Percentiles rank a stretch among this genome's conserved stretches.
These are phyloP conservation scores for Epinotia nisella DNA, from an alignment of 2,888 invertebrate genomes.

Conservation along the genomic window DNA sequence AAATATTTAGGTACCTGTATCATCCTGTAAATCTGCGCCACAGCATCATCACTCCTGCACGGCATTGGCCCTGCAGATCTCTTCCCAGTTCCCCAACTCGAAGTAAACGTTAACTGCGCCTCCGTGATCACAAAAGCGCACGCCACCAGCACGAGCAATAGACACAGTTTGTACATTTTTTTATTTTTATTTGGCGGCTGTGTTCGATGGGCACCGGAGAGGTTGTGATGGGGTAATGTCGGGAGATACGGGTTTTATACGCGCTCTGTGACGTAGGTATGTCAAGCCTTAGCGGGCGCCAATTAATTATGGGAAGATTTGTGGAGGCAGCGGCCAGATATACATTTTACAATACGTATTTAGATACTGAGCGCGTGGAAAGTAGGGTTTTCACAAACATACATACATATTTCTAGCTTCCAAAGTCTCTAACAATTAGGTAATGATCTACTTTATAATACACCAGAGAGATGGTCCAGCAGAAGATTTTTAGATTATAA, in stretches of 20 bases:
- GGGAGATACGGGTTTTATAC: slow-evolving; percentile 27
- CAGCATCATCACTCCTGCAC: slow-evolving; percentile 70
- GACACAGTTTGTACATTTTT: slow-evolving; percentile 62
- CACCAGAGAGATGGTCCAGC: too few species aligned
- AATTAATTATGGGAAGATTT: slow-evolving; percentile 24
- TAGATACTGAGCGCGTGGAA: not conserved
- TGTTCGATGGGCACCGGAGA: not conserved
- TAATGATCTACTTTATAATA: too few species aligned
- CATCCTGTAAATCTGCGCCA: slow-evolving; percentile 69
- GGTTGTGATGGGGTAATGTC: slow-evolving; percentile 7
- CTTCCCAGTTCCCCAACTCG: slow-evolving; percentile 81
- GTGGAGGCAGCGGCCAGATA: not conserved
- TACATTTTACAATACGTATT: not conserved
- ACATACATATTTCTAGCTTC: too few species aligned
- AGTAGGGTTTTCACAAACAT: not conserved
- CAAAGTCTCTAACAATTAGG: too few species aligned
- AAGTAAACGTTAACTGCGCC: slow-evolving; percentile 84
- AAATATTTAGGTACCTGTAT: slow-evolving; percentile 63
- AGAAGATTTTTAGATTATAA: too few species aligned
- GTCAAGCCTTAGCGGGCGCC: slow-evolving; percentile 24
- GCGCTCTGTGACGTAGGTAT: slow-evolving; percentile 29
- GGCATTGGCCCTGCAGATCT: slow-evolving; percentile 63
- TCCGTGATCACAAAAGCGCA: slow-evolving; percentile 58
- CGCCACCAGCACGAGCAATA: slow-evolving; percentile 61
- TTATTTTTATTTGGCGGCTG: slow-evolving; percentile 14